phyloP scores from a whole-genome alignment of 2,888 invertebrate genomes.

The Morinoia aosen region DNA sequence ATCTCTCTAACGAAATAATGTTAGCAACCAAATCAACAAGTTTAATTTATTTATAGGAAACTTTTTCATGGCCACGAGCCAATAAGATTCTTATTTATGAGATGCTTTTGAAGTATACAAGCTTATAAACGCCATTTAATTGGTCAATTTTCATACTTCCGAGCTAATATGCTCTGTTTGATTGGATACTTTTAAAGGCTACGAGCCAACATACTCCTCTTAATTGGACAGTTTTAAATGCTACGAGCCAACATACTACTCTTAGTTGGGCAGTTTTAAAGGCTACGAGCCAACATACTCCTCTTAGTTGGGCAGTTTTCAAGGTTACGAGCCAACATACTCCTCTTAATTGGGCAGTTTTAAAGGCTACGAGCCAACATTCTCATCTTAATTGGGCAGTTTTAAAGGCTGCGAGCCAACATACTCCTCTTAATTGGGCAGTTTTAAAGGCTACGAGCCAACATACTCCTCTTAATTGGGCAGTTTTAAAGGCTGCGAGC shows the following conservation, averaged over 20 bases:
- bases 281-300: too few species aligned
- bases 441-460: too few species aligned
- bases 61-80: too few species aligned
- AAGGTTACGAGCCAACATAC: too few species aligned
- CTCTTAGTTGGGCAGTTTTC: too few species aligned
- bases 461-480: too few species aligned
- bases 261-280: too few species aligned
- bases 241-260: background rate
- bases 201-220: background rate
- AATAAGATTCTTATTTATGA: too few species aligned
- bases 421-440: background rate
- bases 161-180: background rate
- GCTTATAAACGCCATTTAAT: background rate
- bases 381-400: background rate
- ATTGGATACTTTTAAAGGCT: background rate
- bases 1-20: background rate
- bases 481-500: too few species aligned
- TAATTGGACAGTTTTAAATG: background rate
- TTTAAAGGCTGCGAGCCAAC: background rate
- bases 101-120: background rate
- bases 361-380: background rate
- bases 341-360: too few species aligned
- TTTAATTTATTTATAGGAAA: too few species aligned
- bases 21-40: background rate
- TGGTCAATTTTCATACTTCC: background rate